A percentile compares a stretch with the other conserved stretches of the same genome.
phyloP scores from a whole-genome alignment of 2,888 invertebrate genomes.

The Cheilosia urbana region DNA sequence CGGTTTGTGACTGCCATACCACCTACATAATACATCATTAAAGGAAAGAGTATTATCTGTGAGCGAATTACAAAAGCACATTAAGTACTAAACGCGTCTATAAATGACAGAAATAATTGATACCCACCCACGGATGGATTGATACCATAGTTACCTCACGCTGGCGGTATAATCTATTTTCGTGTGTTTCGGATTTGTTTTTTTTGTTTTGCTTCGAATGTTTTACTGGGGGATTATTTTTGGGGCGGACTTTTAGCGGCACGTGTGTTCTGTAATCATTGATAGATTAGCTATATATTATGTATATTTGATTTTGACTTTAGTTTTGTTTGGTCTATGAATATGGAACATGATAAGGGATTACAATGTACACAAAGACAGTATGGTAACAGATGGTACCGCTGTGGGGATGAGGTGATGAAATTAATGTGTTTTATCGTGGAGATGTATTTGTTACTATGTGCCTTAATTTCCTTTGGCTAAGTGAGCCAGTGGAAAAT shows the following conservation, averaged over 20 bases:
- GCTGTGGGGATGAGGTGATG: slow-evolving; percentile 12
- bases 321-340: slow-evolving; percentile 36
- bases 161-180: slow-evolving; percentile 24
- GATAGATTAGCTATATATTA: slow-evolving; percentile 31
- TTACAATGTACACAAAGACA: slow-evolving; percentile 31
- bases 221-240: slow-evolving; percentile 34
- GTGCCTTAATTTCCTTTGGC: slow-evolving; percentile 6
- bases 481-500: not conserved
- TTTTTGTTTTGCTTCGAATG: not conserved
- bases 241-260: slow-evolving; percentile 45
- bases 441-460: slow-evolving; percentile 34
- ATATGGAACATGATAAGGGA: slow-evolving; percentile 50
- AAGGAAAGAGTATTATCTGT: too few species aligned
- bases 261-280: slow-evolving; percentile 41
- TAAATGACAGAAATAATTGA: slow-evolving; percentile 22
- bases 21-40: not conserved
- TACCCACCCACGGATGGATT: not conserved
- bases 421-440: slow-evolving; percentile 44
- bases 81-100: slow-evolving; percentile 1
- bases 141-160: slow-evolving; percentile 11
- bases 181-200: slow-evolving; percentile 1
- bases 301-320: slow-evolving; percentile 42
- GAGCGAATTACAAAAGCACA: slow-evolving; percentile 4
- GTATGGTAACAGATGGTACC: slow-evolving; percentile 50
- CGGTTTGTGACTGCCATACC: slow-evolving; percentile 78